A percentile compares a stretch with the other conserved stretches of the same genome.
Conservation (phyloP, 2,797 vertebrate species). For the Onychomys arenicola region DNA sequence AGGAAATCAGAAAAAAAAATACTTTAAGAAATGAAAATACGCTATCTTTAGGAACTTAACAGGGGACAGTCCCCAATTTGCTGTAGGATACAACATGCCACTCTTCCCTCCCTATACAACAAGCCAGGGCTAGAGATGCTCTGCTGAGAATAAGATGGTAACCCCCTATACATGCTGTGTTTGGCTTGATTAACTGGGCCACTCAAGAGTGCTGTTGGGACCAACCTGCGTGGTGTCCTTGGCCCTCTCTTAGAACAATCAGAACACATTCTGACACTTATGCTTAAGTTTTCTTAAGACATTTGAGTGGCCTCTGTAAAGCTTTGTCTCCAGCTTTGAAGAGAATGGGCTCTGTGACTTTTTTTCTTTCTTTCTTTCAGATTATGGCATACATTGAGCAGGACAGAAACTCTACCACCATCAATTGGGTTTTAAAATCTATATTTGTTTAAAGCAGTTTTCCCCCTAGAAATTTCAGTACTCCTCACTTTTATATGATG, state of each 20-base stretch:
- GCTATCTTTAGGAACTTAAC: not conserved
- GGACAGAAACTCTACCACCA: not conserved
- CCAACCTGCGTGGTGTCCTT: not conserved
- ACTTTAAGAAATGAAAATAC: constrained; percentile 43
- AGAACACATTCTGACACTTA: constrained; percentile 4
- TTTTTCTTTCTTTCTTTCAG: constrained; percentile 14
- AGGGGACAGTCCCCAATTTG: not conserved
- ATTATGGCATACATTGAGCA: not conserved
- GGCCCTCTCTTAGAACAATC: not conserved
- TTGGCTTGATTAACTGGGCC: not conserved
- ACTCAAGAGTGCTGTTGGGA: not conserved
- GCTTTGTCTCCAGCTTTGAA: not conserved
- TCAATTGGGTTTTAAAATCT: not conserved
- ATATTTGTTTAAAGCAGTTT: constrained; percentile 27
- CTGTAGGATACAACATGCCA: not conserved
- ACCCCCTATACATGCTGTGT: not conserved
- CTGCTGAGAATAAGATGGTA: not conserved
- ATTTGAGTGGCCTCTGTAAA: not conserved
- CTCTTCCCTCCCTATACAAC: constrained; percentile 1
- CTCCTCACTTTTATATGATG: not conserved
- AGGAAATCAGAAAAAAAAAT: constrained; percentile 6
- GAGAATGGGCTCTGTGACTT: not conserved
- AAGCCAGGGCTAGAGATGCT: not conserved
- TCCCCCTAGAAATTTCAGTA: not conserved
- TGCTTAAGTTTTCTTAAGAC: not conserved